Base-by-base conservation (phyloP, 2,797 vertebrate genomes). In the Knipowitschia caucasica region DNA sequence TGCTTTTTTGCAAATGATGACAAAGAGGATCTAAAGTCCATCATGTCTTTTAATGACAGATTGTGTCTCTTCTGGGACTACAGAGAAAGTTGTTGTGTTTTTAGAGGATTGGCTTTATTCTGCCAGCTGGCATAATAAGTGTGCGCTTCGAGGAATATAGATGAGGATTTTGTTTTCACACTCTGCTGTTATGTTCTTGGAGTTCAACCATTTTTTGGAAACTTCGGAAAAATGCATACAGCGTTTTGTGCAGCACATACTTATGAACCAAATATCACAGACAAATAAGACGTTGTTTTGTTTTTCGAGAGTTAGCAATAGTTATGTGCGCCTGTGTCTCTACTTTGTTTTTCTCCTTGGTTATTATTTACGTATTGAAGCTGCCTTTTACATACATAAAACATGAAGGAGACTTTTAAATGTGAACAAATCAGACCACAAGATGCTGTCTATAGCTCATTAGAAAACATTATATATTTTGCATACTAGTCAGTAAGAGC, bases 51-150 rank as follows among this genome's bases (percentile, higher is more conserved):
- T 69, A 75, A 70, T 81, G 67, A 73, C 71, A 77, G 69, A 71
- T 70, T 73, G 69, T 40, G 61, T 21, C 29, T 21, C 27, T 69
- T 49, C 58, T 69, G 53, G 45, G 20, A 59, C 50, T 65, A 49
- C 29, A 33, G 20, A 49, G 5, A 67, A 68, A 75, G 42, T 53
- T 62, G 62, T 34, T 50, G 17, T 53, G 18, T 60, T 70, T 72
- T 64, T 40, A 69, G 69, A 47, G 59, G 56, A 56, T 44, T 45
- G 30, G 39, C 39, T 73, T 65, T 43, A 65, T 69, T 33, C 63
- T 78, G 66, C 81, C 78, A 84, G 75, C 67, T 88, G 81, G 76
- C 70, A 57, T 38, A 46, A 53, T 53, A 7, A 52, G 27, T 65
- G 53, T 73, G 78, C 75, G 54, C 67, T 71, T 39, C 55, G 58